Evolutionary conservation across 1,140 invertebrate genomes (phyloP).

Genomic region (Proales similis): DNA sequence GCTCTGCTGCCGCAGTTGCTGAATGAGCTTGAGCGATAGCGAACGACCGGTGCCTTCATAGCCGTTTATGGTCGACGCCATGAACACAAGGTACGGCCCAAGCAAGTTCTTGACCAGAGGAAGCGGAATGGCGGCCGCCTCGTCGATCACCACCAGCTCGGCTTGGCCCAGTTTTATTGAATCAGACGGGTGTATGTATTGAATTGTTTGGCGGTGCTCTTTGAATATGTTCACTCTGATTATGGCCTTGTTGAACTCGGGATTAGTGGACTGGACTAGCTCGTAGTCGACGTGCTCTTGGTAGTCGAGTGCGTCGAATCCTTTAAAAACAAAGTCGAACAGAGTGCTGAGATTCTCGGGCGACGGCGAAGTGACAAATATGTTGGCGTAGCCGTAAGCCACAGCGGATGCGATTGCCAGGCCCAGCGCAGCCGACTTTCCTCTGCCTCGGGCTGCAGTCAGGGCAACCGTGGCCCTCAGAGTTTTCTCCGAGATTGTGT

Average conservation of each 20-base stretch:
- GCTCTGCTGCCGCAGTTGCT: slow-evolving; percentile 69
- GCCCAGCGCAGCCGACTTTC: slow-evolving; percentile 96
- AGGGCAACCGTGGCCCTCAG: slow-evolving; percentile 80
- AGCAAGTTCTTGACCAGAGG: slow-evolving; percentile 78
- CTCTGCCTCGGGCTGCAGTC: slow-evolving; percentile 88
- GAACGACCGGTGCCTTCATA: slow-evolving; percentile 97
- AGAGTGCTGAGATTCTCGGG: slow-evolving; percentile 96
- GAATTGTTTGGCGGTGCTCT: slow-evolving; percentile 91
- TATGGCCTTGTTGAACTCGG: slow-evolving; percentile 91
- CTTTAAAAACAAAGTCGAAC: slow-evolving; percentile 94
- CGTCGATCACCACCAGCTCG: slow-evolving; percentile 91
- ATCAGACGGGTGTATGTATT: slow-evolving; percentile 90
- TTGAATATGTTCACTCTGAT: slow-evolving; percentile 79
- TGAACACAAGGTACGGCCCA: slow-evolving; percentile 72
- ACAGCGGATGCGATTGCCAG: slow-evolving; percentile 68
- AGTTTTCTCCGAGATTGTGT: slow-evolving; percentile 86
- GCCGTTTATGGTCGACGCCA: slow-evolving; percentile 94
- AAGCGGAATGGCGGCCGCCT: slow-evolving; percentile 95
- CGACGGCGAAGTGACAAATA: slow-evolving; percentile 93
- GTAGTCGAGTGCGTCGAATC: slow-evolving; percentile 87
- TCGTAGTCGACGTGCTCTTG: slow-evolving; percentile 92
- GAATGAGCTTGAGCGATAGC: slow-evolving; percentile 84
- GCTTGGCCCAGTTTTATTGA: slow-evolving; percentile 68
- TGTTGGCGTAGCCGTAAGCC: slow-evolving; percentile 67
- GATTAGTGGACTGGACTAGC: slow-evolving; percentile 87